Conservation (phyloP, 1,140 invertebrate species). For the Melitaea cinxia region DNA sequence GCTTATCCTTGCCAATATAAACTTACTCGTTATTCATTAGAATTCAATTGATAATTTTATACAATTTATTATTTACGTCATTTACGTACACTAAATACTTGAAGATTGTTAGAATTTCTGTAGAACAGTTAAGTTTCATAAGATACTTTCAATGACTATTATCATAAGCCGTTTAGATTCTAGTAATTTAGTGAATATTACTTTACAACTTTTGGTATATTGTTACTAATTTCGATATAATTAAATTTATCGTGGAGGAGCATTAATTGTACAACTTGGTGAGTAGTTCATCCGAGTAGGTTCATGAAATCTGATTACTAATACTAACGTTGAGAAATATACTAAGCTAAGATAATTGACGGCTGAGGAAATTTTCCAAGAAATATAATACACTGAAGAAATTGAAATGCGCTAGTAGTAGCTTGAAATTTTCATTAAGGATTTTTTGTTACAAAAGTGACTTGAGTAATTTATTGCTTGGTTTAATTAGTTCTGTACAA, state of each 20-base stretch:
- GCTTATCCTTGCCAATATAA: no score
- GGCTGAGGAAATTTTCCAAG: not conserved
- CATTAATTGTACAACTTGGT: not conserved
- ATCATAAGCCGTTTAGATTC: no score
- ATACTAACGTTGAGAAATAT: not conserved
- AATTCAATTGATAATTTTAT: no score
- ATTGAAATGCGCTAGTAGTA: not conserved
- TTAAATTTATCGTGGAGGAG: not conserved
- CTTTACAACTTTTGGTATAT: not conserved
- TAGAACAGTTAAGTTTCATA: no score
- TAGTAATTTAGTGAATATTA: no score
- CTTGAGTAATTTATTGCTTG: not conserved
- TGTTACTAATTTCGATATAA: not conserved
- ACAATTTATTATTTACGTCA: no score
- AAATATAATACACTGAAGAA: not conserved
- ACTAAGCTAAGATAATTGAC: not conserved
- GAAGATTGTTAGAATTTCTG: no score
- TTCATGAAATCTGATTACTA: slow-evolving; percentile 2
- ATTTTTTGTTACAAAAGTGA: not conserved
- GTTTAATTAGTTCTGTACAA: not conserved
- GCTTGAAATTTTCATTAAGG: slow-evolving; percentile 7
- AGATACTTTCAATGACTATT: no score
- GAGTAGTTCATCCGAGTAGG: not conserved
- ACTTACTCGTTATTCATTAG: no score
- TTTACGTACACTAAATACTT: no score